These are phyloP conservation scores for Drosophila mayaguana DNA, from an alignment of 2,888 invertebrate genomes.

Conservation along the genomic window DNA sequence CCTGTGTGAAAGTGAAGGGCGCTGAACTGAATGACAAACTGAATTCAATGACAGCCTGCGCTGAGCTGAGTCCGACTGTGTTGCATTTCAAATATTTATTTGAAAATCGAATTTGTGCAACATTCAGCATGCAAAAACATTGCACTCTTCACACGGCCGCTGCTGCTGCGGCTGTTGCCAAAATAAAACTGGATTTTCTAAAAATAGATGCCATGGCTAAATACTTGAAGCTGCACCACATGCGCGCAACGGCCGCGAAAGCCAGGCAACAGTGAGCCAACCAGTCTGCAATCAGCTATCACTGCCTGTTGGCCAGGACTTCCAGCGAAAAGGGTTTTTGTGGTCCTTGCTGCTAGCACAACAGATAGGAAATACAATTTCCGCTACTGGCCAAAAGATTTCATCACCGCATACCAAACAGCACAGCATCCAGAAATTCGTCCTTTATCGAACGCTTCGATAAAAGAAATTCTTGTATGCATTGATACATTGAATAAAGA, in stretches of 20 bases:
- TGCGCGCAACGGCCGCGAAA: slow-evolving; percentile 78
- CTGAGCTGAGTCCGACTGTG: not conserved
- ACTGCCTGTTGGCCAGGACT: slow-evolving; percentile 10
- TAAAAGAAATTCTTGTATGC: not conserved
- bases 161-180: slow-evolving; percentile 49
- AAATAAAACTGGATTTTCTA: slow-evolving; percentile 83
- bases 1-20: slow-evolving; percentile 73
- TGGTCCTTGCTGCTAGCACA: slow-evolving; percentile 15
- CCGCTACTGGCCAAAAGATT: slow-evolving; percentile 44
- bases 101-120: slow-evolving; percentile 20
- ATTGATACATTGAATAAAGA: no score
- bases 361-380: slow-evolving; percentile 65
- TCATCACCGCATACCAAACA: slow-evolving; percentile 14
- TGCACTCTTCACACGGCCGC: slow-evolving; percentile 17
- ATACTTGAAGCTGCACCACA: slow-evolving; percentile 81
- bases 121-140: slow-evolving; percentile 66
- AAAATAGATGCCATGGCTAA: slow-evolving; percentile 82
- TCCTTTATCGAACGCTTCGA: slow-evolving; percentile 1
- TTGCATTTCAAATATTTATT: slow-evolving; percentile 3
- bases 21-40: slow-evolving; percentile 25
- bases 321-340: slow-evolving; percentile 37
- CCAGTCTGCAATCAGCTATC: slow-evolving; percentile 8
- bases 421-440: not conserved
- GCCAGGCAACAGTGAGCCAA: slow-evolving; percentile 50
- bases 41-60: slow-evolving; percentile 20